Evolutionary conservation across 2,113 vertebrate species (phyloP).

Genomic region (Peucedramus taeniatus): DNA sequence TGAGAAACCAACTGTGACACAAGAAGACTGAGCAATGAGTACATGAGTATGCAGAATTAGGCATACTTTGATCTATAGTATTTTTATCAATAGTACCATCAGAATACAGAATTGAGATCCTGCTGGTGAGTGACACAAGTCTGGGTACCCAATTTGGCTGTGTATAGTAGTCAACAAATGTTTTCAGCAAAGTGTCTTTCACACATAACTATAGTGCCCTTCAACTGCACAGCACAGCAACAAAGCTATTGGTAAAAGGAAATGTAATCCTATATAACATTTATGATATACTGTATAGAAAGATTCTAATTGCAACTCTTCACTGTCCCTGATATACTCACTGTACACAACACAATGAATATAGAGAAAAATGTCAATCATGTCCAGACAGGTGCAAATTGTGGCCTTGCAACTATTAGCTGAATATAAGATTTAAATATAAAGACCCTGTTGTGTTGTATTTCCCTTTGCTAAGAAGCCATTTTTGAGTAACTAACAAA

Average conservation of each 20-base stretch:
- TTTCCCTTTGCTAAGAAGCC: not conserved
- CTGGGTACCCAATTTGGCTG: not conserved
- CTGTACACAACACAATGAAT: not conserved
- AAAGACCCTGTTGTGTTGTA: accelerated
- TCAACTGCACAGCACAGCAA: not conserved
- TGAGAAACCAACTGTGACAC: not conserved
- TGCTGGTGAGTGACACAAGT: not conserved
- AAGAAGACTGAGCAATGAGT: not conserved
- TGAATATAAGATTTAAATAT: not conserved
- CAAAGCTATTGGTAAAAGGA: not conserved
- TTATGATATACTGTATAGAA: not conserved
- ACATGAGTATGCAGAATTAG: not conserved
- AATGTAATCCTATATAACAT: not conserved
- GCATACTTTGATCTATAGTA: not conserved
- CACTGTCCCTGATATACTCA: not conserved
- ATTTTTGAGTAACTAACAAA: not conserved
- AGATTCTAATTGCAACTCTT: not conserved
- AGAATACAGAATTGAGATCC: not conserved
- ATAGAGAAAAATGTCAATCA: not conserved
- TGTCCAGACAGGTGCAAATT: not conserved
- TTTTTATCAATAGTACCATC: not conserved
- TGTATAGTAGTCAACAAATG: not conserved
- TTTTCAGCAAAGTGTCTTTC: not conserved
- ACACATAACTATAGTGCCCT: not conserved
- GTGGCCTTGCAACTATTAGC: not conserved